Conservation (phyloP, 2,797 vertebrate genomes). For the Menidia menidia region DNA sequence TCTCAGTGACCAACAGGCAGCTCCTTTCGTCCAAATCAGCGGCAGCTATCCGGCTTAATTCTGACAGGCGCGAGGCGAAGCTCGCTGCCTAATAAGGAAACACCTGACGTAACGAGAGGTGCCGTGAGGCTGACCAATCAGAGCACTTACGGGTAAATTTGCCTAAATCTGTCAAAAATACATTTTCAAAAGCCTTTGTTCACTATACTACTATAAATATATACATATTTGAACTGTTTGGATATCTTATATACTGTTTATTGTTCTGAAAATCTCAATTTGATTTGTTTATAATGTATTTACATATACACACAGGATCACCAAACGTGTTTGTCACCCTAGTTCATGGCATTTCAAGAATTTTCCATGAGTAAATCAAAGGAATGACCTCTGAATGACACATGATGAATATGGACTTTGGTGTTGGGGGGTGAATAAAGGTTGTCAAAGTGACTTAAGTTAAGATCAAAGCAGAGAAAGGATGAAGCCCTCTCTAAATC, state of each 20-base stretch:
- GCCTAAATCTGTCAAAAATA: too few relatives aligned
- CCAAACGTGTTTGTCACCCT: background rate
- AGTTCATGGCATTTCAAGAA: background rate
- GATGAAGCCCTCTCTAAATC: background rate
- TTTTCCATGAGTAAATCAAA: slow-evolving; percentile 10
- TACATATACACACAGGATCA: background rate
- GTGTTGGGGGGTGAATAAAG: background rate
- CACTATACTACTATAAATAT: too few relatives aligned
- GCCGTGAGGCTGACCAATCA: slow-evolving; percentile 21
- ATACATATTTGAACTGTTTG: too few relatives aligned
- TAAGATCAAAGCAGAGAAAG: background rate
- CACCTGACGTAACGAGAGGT: slow-evolving; percentile 13
- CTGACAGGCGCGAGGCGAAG: background rate
- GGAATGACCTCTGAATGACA: background rate
- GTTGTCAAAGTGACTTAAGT: background rate
- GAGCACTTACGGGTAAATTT: background rate
- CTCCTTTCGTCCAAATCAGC: background rate
- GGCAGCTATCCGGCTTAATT: background rate
- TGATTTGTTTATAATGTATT: too few relatives aligned
- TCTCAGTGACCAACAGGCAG: fast-evolving
- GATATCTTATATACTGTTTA: too few relatives aligned
- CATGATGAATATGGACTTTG: slow-evolving; percentile 49
- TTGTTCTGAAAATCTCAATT: too few relatives aligned
- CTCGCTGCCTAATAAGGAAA: background rate
- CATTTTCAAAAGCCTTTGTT: too few relatives aligned